Evolutionary conservation across 2,113 vertebrate species (phyloP), one percentile per base, ranked within the genome.

Genomic region (Semicossyphus pulcher): DNA sequence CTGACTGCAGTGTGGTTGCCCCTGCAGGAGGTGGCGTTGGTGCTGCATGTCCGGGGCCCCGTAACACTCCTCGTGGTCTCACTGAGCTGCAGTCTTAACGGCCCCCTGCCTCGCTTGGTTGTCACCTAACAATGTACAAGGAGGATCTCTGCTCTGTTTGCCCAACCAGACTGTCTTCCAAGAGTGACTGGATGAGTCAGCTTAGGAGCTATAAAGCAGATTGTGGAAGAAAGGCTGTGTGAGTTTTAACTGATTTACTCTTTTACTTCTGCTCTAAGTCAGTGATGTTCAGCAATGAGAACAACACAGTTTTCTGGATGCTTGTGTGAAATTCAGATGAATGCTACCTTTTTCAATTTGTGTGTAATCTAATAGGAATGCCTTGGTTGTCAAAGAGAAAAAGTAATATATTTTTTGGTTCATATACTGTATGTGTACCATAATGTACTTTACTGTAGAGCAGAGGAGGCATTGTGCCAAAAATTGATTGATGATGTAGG

Each of bases 1-100:
- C 88, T 95, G 93, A 94, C 72, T 92, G 91, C 90, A 86, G 89
- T 93, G 72, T 92, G 89, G 85, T 92, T 91, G 49, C 89, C 85
- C 80, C 92, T 87, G 86, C 91, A 93, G 91, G 90, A 93, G 87
- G 79, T 89, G 92, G 91, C 81, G 76, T 53, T 92, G 92, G 81
- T 93, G 92, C 82, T 93, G 92, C 76, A 49, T 76, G 66, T 91
- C 85, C 5, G 66, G 75, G 52, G 34, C 64, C 63, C 66, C 23
- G 0, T 87, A 87, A 51, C 4, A 2, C 71, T 60, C 29, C 20
- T 37, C 12, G 5, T 47, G 39, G 54, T 69, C 70, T 76, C 31
- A 47, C 6, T 28, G 39, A 81, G 53, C 62, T 44, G 28, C 42
- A 11, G 34, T 66, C 34, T 59, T 56, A 61, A 53, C 3, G 10